Conservation (phyloP, 1,140 invertebrate species). For the Ips typographus region DNA sequence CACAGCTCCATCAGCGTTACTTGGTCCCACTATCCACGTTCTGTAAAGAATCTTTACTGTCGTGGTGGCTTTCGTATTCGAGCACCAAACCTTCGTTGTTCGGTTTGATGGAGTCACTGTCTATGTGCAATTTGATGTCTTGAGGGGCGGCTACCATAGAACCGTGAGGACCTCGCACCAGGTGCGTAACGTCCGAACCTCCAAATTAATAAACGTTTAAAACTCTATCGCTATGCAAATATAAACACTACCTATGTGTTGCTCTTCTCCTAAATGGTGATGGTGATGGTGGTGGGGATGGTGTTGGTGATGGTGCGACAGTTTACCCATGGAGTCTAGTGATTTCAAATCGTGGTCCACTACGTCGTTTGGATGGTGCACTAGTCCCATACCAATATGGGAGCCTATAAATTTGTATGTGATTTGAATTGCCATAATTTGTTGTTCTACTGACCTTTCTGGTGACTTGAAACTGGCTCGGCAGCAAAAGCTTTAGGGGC, state of each 20-base stretch:
- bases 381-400: slow-evolving; percentile 44
- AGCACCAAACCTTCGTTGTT: slow-evolving; percentile 50
- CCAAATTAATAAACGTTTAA: slow-evolving; percentile 9
- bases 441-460: slow-evolving; percentile 19
- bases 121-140: slow-evolving; percentile 48
- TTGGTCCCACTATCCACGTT: neutral
- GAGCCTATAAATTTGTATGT: slow-evolving; percentile 17
- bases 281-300: slow-evolving; percentile 25
- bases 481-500: slow-evolving; percentile 40
- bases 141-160: slow-evolving; percentile 47
- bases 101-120: slow-evolving; percentile 47
- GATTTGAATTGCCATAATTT: neutral
- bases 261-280: slow-evolving; percentile 43
- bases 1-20: too few relatives aligned
- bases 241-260: slow-evolving; percentile 33
- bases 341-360: slow-evolving; percentile 18
- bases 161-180: slow-evolving; percentile 50
- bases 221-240: neutral
- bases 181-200: slow-evolving; percentile 44
- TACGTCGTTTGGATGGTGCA: slow-evolving; percentile 27
- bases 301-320: slow-evolving; percentile 26
- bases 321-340: neutral
- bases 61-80: slow-evolving; percentile 47
- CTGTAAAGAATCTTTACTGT: neutral
- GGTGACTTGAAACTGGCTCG: slow-evolving; percentile 36